Percentiles rank a stretch among this genome's conserved stretches.
Evolutionary conservation across 1,140 invertebrate genomes (phyloP).

Genomic region (Habropoda laboriosa): DNA sequence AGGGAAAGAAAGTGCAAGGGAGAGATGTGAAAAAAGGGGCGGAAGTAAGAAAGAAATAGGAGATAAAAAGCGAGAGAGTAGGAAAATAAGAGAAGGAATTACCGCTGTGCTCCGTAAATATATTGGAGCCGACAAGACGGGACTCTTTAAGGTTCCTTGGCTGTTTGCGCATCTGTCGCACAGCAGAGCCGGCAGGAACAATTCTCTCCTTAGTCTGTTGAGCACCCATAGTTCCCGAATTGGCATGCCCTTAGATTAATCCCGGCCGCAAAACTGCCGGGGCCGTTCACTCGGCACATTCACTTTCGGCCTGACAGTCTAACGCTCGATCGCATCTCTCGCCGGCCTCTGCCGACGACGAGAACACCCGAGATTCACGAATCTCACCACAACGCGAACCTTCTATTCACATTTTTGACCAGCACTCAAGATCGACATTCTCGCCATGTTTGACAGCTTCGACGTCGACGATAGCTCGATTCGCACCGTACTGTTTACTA

Average conservation of each 20-base stretch:
- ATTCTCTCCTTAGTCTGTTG: conserved; percentile 93
- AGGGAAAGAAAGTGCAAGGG: conserved; percentile 37
- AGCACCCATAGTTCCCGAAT: conserved; percentile 87
- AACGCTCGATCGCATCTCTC: conserved; percentile 46
- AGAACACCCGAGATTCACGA: conserved; percentile 46
- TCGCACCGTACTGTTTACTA: conserved; percentile 50
- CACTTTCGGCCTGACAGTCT: conserved; percentile 42
- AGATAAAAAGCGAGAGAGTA: conserved; percentile 36
- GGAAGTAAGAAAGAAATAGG: conserved; percentile 35
- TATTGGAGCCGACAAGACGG: conserved; percentile 90
- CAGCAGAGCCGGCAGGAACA: conserved; percentile 85
- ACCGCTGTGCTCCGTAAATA: conserved; percentile 96
- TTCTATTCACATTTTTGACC: conserved; percentile 52
- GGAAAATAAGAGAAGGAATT: conserved; percentile 63
- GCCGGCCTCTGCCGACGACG: conserved; percentile 40
- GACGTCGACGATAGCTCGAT: conserved; percentile 53
- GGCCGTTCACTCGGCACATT: conserved; percentile 50
- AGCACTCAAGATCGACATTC: conserved; percentile 42
- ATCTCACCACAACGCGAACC: conserved; percentile 39
- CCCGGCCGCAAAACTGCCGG: conserved; percentile 47
- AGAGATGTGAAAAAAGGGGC: conserved; percentile 47
- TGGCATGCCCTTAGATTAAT: conserved; percentile 74
- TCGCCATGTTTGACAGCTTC: conserved; percentile 53
- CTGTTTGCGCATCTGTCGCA: conserved; percentile 86
- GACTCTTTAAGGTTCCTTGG: conserved; percentile 88